Base-by-base conservation (phyloP, 1,140 invertebrate genomes). In the Hylaeus anthracinus region DNA sequence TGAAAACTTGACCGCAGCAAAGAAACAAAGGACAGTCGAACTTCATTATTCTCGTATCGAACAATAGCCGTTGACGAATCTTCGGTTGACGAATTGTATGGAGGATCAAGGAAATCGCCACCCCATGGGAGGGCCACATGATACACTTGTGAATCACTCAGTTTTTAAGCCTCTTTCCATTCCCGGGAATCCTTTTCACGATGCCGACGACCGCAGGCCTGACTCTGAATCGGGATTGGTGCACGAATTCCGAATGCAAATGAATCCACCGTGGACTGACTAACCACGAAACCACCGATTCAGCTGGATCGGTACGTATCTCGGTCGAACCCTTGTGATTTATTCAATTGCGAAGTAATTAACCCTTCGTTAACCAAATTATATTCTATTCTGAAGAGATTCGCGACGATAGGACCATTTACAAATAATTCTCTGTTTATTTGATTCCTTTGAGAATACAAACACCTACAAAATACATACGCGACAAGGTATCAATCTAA, bases 181-280 rank as follows among this genome's bases (percentile, higher is more conserved):
- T 86, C 76, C 72, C 56, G 39, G 58, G 76, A 86, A 86, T 73
- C 71, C 43, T 80, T 80, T 85, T 51, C 15, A 12, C 64, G 3
- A 78, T 58, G 72, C 84, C 84, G 81, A 83, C 76, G 72, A 85
- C 75, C 84, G 84, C 80, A 79, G 14, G n/a, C 72, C 10, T 6
- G 66, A 71, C 64, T 53, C 63, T 64, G 39, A 60, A 58, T 61
- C 53, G n/a, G 39, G 67, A 53, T 83, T 55, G 48, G 45, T 56
- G 71, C 55, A 78, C 71, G 64, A 80, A 72, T 77, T 76, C 45
- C 63, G 80, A 69, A 86, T 86, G 83, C 73, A 83, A 66, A 86
- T 83, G 10, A 73, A 53, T n/a, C 43, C 2, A 1, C 45, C 8
- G 2, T 2, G 6, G 10, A 43, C n/a, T 75, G 72, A 74, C 64